Evolutionary conservation across 92 coral and sea anemone genomes (phyloP), one percentile per base, ranked within the genome.

Genomic region (Zoanthus gigantus): DNA sequence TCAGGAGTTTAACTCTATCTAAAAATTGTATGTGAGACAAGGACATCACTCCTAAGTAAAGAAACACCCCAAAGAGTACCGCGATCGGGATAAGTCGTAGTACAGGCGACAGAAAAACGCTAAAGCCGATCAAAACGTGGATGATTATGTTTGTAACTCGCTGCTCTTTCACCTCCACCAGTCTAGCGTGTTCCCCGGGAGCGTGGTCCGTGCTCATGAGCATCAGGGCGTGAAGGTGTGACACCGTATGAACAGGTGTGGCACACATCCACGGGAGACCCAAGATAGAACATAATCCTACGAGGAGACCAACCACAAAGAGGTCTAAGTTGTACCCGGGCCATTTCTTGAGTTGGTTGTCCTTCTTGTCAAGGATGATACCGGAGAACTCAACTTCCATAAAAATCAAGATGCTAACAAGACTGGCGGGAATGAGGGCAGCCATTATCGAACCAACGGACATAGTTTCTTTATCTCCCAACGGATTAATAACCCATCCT

Each of bases 221-320:
- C 77, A 93, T 91, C 77, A 97, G 77, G 34, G 99, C 93, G 77
- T 97, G 99, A 61, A 97, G 92, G 86, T 97, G 98, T 7, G 99
- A 97, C 65, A 97, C 92, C 8, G 99, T 95, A 86, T 97, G 99
- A 50, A 97, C 94, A 54, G 99, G 99, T 13, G 99, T 95, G 17
- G 99, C 98, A 67, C 99, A 97, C 96, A 97, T 95, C 99, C 99
- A 97, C 2, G 99, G 99, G 73, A 97, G 93, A 6, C 99, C 99
- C 56, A 97, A 87, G 34, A 97, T 76, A 4, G 99, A 97, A 57
- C 97, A 92, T 74, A 97, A 53, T 9, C 98, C 97, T 31, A 95
- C 98, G 37, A 97, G 88, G 71, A 97, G 89, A 63, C 97, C 99
- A 68, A 94, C 93, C 46, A 97, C 95, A 50, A 95, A 92, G 42